A percentile compares a stretch with the other conserved stretches of the same genome.
Conservation (phyloP, 2,888 invertebrate genomes). For the Megalurothrips usitatus region DNA sequence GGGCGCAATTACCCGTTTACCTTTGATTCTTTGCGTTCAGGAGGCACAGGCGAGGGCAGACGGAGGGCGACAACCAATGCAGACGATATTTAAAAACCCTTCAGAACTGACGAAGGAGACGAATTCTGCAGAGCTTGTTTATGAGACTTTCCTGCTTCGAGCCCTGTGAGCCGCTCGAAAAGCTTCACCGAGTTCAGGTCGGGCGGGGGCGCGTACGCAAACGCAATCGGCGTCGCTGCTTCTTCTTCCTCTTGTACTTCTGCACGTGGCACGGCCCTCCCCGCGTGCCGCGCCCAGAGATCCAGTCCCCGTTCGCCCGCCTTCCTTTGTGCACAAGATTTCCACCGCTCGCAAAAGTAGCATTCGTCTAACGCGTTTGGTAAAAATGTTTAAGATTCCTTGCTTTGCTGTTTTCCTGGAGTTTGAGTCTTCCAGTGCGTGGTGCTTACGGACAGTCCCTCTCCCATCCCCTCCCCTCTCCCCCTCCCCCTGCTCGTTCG, state of each 20-base stretch:
- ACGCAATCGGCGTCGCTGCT: background rate
- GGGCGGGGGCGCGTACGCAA: background rate
- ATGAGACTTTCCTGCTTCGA: background rate
- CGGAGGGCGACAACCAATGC: too few species aligned
- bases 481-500: background rate
- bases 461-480: background rate
- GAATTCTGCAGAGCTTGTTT: background rate
- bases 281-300: too few species aligned
- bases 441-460: background rate
- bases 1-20: background rate
- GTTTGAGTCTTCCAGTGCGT: too few species aligned
- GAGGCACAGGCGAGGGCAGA: too few species aligned
- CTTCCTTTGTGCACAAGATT: too few species aligned
- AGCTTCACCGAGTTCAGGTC: background rate
- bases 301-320: too few species aligned
- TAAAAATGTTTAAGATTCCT: too few species aligned
- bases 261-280: background rate
- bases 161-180: background rate
- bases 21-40: background rate
- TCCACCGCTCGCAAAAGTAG: too few species aligned
- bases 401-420: too few species aligned
- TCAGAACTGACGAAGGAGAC: too few species aligned
- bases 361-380: too few species aligned
- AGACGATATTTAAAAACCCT: too few species aligned
- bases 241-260: background rate